Base-by-base conservation (phyloP, 2,888 invertebrate genomes). In the Chloroclysta siterata region DNA sequence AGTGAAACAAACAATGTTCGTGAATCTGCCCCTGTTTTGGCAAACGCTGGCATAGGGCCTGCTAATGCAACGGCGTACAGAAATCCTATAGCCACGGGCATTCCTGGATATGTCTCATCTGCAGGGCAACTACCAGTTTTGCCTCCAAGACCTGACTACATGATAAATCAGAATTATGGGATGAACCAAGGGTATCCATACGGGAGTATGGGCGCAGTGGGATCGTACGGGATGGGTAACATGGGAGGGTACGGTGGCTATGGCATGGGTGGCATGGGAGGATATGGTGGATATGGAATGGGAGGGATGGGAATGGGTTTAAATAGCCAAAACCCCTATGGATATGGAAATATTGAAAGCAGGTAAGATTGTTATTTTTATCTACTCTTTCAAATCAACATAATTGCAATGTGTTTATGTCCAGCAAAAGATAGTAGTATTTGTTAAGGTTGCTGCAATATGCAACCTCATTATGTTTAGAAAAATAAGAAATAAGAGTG, bases 311-410 rank as follows among this genome's bases (percentile, higher is more conserved):
- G 79, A 5, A 71, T 69, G 69, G 75, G 77, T 0, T 80, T 82
- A 75, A 80, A 79, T 5, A 88, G 83, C 11, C 89, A 86, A 14
- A 89, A 89, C 44, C 54, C 51, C 28, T 62, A 62, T 41, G 62
- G 56, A 86, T 89, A 93, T 81, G 94, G 94, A 67, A 95, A 95
- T 79, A 90, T 94, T 64, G 96, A 95, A 86, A 94, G 94, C 84
- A 94, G 95, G 94, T 95, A 79, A 11, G 0, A 39, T 22, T 11
- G 36, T 39, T 11, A 11, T 11, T 39, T 39, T 39, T 39, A 39
- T 39, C 11, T 39, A 11, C 2, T 39, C 8, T 11, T 11, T 8
- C 3, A n/a, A n/a, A n/a, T n/a, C n/a, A 11, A 39, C 1, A 11
- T 2, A 11, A 39, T 39, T 39, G 11, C 0, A 33, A 33, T 22